Conservation (phyloP, 1,140 invertebrate species). For the Nautilus pompilius region DNA sequence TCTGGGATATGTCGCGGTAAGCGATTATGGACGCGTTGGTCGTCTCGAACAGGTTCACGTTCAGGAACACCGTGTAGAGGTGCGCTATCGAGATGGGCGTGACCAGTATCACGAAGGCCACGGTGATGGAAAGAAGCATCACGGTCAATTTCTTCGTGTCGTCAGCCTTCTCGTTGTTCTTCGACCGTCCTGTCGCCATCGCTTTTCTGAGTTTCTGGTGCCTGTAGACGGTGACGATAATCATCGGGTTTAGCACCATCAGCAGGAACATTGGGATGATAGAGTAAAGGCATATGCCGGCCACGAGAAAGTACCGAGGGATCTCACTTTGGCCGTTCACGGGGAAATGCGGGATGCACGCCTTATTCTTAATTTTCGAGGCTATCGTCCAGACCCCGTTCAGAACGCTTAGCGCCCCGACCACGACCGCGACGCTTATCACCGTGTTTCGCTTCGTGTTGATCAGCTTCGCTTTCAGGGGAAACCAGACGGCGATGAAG, state of each 20-base stretch:
- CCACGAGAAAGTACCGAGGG: slow-evolving; percentile 7
- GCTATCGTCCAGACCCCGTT: slow-evolving; percentile 20
- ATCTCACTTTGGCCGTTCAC: slow-evolving; percentile 2
- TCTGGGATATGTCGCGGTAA: slow-evolving; percentile 15
- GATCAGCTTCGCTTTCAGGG: slow-evolving; percentile 26
- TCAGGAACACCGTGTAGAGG: slow-evolving; percentile 10
- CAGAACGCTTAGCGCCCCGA: slow-evolving; percentile 7
- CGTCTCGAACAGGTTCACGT: slow-evolving; percentile 14
- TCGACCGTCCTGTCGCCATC: no score
- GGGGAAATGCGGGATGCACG: slow-evolving; percentile 20
- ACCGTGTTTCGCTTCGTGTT: slow-evolving; percentile 11
- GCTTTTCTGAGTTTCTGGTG: background rate
- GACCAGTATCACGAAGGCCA: slow-evolving; percentile 21
- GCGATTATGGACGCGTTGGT: slow-evolving; percentile 11
- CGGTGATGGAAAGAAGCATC: slow-evolving; percentile 22
- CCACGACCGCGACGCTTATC: background rate
- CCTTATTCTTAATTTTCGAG: slow-evolving; percentile 15
- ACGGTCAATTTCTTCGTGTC: slow-evolving; percentile 5
- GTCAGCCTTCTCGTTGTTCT: background rate
- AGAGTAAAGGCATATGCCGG: slow-evolving; percentile 12
- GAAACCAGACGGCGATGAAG: slow-evolving; percentile 32
- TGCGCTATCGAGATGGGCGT: slow-evolving; percentile 19
- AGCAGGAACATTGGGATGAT: slow-evolving; percentile 14
- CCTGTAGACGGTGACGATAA: slow-evolving; percentile 7
- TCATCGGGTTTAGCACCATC: slow-evolving; percentile 11